Percentiles rank a stretch among this genome's conserved stretches.
Evolutionary conservation across 1,140 invertebrate genomes (phyloP).

Genomic region (Penaeus chinensis): DNA sequence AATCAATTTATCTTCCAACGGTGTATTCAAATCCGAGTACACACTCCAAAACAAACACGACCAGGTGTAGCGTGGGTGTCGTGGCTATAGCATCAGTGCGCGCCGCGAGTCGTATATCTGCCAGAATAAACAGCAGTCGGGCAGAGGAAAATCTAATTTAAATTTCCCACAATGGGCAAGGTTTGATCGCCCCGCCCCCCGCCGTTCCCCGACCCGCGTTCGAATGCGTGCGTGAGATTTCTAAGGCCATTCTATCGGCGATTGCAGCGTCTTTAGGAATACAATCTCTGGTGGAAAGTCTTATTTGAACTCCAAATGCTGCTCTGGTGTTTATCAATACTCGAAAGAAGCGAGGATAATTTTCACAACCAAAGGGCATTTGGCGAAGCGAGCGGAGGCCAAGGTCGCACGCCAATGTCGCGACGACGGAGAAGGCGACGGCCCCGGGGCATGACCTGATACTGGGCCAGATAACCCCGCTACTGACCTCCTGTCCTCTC

Average conservation of each 20-base stretch:
- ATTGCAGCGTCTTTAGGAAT: too few species aligned
- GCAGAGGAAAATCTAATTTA: slow-evolving; percentile 38
- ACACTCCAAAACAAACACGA: too few species aligned
- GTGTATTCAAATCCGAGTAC: too few species aligned
- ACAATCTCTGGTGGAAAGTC: too few species aligned
- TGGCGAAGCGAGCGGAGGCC: neutral
- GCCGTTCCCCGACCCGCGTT: neutral
- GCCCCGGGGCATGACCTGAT: slow-evolving; percentile 55
- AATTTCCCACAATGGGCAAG: slow-evolving; percentile 49
- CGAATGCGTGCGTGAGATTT: neutral
- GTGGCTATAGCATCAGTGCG: neutral
- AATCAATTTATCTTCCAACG: too few species aligned
- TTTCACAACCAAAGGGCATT: too few species aligned
- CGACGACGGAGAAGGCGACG: slow-evolving; percentile 15
- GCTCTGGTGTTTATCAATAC: too few species aligned
- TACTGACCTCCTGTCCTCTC: slow-evolving; percentile 12
- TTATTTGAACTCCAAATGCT: too few species aligned
- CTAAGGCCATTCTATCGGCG: neutral
- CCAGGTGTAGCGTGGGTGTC: neutral
- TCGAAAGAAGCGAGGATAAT: too few species aligned
- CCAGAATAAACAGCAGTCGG: slow-evolving; percentile 50
- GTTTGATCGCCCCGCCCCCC: slow-evolving; percentile 35
- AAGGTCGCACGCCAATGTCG: neutral
- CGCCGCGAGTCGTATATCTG: slow-evolving; percentile 1
- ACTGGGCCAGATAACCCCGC: slow-evolving; percentile 22